These are phyloP conservation scores for Drosophila paranaensis DNA, from an alignment of 2,888 invertebrate species.

Conservation along the genomic window DNA sequence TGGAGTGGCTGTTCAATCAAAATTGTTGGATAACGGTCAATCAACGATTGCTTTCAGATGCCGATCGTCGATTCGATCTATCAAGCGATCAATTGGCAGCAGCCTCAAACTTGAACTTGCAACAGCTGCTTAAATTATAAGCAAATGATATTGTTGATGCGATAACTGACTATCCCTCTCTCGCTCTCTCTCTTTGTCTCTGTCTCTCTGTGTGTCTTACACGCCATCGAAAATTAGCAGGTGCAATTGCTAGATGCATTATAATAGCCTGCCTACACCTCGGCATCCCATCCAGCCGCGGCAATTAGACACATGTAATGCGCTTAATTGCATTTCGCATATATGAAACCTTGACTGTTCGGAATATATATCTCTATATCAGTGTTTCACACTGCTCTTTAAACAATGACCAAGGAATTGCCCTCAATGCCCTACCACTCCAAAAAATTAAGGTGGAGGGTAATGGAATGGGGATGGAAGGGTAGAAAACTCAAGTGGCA, in stretches of 20 bases:
- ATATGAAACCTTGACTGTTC: slow-evolving; percentile 4
- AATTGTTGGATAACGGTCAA: slow-evolving; percentile 67
- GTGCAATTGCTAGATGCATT: slow-evolving; percentile 62
- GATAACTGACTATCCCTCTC: not conserved
- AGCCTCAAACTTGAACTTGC: slow-evolving; percentile 66
- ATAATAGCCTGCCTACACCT: slow-evolving; percentile 30
- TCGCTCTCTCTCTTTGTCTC: not conserved
- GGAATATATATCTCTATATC: not conserved
- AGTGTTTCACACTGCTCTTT: too few species aligned
- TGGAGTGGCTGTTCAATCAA: slow-evolving; percentile 50
- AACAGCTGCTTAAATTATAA: slow-evolving; percentile 33
- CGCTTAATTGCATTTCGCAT: slow-evolving; percentile 36
- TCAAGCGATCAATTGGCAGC: slow-evolving; percentile 44
- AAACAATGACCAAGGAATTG: slow-evolving; percentile 12
- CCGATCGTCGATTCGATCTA: slow-evolving; percentile 27
- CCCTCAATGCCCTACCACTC: slow-evolving; percentile 17
- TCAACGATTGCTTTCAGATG: slow-evolving; percentile 46
- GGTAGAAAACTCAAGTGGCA: slow-evolving; percentile 26
- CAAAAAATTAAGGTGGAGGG: not conserved
- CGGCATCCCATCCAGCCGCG: not conserved
- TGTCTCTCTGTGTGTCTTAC: slow-evolving; percentile 8
- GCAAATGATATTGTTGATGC: slow-evolving; percentile 22
- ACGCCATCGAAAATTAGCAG: slow-evolving; percentile 64
- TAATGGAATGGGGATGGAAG: too few species aligned
- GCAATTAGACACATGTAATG: slow-evolving; percentile 50